These are phyloP conservation scores for Anas platyrhynchos DNA, from an alignment of 2,113 vertebrate species.

Conservation along the genomic window DNA sequence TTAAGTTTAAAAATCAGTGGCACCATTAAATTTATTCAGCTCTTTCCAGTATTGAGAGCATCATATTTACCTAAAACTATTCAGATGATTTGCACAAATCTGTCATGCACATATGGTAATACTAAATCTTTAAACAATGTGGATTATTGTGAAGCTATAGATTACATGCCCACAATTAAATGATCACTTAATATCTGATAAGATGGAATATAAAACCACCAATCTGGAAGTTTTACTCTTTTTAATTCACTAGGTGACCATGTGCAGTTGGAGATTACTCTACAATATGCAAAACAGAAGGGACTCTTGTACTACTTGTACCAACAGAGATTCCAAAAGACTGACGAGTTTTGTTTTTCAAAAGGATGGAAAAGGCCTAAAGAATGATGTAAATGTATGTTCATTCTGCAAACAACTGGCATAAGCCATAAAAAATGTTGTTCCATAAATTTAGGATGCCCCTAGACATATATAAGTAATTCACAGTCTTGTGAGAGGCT, in stretches of 20 bases:
- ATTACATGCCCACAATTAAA: background rate
- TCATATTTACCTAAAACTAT: background rate
- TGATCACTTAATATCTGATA: background rate
- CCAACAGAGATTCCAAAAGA: background rate
- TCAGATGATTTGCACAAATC: background rate
- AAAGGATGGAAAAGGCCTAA: background rate
- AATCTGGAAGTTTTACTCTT: background rate
- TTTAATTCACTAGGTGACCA: background rate
- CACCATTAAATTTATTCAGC: background rate
- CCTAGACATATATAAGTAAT: background rate
- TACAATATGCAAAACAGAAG: background rate
- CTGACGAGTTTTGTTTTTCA: background rate
- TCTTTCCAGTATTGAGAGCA: background rate
- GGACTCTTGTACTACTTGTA: background rate
- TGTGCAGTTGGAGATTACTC: background rate
- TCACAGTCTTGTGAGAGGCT: background rate
- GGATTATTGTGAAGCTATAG: background rate
- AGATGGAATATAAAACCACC: background rate
- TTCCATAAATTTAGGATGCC: background rate
- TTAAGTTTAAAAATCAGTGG: background rate
- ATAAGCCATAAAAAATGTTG: background rate
- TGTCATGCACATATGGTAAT: background rate
- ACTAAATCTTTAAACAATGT: background rate
- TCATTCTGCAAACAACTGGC: background rate
- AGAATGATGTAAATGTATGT: background rate